These are phyloP conservation scores for Diplolepis rosae DNA, from an alignment of 2,888 invertebrate genomes.

Conservation along the genomic window DNA sequence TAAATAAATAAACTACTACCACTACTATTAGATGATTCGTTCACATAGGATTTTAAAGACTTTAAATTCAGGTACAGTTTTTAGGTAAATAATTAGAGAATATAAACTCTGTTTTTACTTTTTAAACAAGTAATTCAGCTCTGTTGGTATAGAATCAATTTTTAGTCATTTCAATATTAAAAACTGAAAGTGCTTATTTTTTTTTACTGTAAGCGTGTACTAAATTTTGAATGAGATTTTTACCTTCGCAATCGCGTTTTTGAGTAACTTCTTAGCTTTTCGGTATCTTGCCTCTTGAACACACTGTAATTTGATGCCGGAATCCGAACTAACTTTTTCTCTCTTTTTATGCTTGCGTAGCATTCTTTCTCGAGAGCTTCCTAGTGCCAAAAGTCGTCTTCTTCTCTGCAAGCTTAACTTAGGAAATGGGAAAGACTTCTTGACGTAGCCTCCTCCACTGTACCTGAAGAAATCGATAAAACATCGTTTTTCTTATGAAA, in stretches of 20 bases:
- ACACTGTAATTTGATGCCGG: slow-evolving; percentile 62
- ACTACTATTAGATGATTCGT: too few relatives aligned
- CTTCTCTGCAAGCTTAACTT: slow-evolving; percentile 75
- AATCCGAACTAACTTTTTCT: slow-evolving; percentile 62
- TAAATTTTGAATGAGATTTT: slow-evolving; percentile 27
- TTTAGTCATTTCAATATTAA: too few relatives aligned
- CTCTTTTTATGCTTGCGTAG: slow-evolving; percentile 70
- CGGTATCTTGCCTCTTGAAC: slow-evolving; percentile 69
- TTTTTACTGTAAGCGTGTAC: too few relatives aligned
- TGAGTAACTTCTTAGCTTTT: slow-evolving; percentile 73
- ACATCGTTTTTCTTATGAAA: background rate
- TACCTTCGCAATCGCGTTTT: slow-evolving; percentile 74
- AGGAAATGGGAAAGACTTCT: slow-evolving; percentile 77
- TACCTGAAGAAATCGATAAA: slow-evolving; percentile 61
- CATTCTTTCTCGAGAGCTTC: slow-evolving; percentile 70
- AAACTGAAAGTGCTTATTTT: too few relatives aligned
- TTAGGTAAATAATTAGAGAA: too few relatives aligned
- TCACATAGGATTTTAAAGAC: too few relatives aligned
- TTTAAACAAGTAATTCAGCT: too few relatives aligned
- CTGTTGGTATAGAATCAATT: too few relatives aligned
- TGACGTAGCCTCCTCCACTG: slow-evolving; percentile 76
- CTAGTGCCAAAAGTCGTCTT: slow-evolving; percentile 75
- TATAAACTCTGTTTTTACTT: too few relatives aligned
- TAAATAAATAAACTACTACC: background rate
- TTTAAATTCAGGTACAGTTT: too few relatives aligned